A percentile compares a stretch with the other conserved stretches of the same genome.
These are phyloP conservation scores for Ceratoteleas bidentatus DNA, from an alignment of 1,140 invertebrate genomes.

Conservation along the genomic window DNA sequence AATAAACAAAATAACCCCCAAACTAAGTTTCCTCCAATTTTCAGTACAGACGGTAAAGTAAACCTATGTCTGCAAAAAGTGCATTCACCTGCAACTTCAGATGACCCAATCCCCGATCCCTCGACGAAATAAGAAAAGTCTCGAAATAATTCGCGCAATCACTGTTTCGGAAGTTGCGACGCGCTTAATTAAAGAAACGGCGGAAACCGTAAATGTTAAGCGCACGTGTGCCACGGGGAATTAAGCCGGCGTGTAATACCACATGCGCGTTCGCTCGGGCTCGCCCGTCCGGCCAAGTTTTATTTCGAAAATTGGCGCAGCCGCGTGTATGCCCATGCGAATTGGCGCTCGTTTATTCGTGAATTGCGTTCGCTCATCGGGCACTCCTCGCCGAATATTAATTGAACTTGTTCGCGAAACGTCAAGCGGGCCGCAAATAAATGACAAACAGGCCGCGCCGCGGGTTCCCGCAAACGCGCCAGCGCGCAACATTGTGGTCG, in stretches of 20 bases:
- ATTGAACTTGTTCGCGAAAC: slow-evolving; percentile 28
- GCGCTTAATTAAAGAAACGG: slow-evolving; percentile 30
- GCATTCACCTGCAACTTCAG: background rate
- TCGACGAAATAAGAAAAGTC: background rate
- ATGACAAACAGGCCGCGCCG: slow-evolving; percentile 26
- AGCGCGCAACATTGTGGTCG: slow-evolving; percentile 2
- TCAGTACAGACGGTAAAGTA: too few relatives aligned
- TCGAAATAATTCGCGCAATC: slow-evolving; percentile 1
- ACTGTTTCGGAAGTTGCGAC: slow-evolving; percentile 9
- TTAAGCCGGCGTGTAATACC: slow-evolving; percentile 24
- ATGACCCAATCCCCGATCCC: background rate
- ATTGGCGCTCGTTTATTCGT: slow-evolving; percentile 38
- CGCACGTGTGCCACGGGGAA: slow-evolving; percentile 28
- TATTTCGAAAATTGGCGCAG: slow-evolving; percentile 45
- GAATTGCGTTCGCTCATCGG: slow-evolving; percentile 25
- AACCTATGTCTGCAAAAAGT: background rate
- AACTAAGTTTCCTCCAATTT: too few relatives aligned
- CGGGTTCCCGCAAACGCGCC: slow-evolving; percentile 3
- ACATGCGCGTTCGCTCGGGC: slow-evolving; percentile 14
- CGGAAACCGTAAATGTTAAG: slow-evolving; percentile 28
- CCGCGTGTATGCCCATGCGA: slow-evolving; percentile 29
- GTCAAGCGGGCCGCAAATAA: slow-evolving; percentile 29
- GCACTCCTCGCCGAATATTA: slow-evolving; percentile 31
- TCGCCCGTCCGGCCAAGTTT: slow-evolving; percentile 39
- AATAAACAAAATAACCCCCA: too few relatives aligned